phyloP scores from a whole-genome alignment of 2,888 invertebrate species.

The Melanargia galathea region DNA sequence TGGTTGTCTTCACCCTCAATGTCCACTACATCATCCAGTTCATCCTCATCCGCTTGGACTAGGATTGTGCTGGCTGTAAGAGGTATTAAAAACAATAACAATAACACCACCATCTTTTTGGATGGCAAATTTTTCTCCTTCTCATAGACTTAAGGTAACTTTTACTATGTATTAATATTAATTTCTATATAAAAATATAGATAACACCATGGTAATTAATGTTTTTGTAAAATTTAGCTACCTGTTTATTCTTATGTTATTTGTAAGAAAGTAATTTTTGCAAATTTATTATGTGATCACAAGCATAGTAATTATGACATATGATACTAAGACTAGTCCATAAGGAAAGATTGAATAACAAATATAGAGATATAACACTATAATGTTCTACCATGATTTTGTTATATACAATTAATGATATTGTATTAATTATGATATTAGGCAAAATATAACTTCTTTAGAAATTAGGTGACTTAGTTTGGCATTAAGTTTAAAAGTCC shows the following conservation, averaged over 20 bases:
- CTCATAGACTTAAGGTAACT: too few relatives aligned
- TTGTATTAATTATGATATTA: background rate
- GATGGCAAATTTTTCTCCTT: too few relatives aligned
- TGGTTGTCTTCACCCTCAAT: constrained; percentile 85
- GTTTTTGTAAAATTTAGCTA: too few relatives aligned
- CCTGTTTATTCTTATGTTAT: too few relatives aligned
- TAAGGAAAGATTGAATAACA: background rate
- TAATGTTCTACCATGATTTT: background rate
- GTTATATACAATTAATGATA: too few relatives aligned
- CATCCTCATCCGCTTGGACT: constrained; percentile 85
- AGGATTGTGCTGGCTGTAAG: constrained; percentile 72
- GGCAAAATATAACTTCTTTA: background rate
- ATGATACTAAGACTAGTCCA: background rate
- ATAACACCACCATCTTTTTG: too few relatives aligned
- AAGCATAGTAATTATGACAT: background rate
- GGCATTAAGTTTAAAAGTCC: background rate
- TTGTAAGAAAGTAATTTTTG: too few relatives aligned
- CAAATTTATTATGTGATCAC: background rate
- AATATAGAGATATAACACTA: background rate
- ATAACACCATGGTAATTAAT: too few relatives aligned
- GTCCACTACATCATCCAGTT: constrained; percentile 86
- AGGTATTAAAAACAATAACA: constrained; percentile 4
- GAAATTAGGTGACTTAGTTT: background rate
- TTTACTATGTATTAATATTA: too few relatives aligned
- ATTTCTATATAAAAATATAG: too few relatives aligned